A percentile compares a stretch with the other conserved stretches of the same genome.
These are phyloP conservation scores for Umimayanthus chanpuru DNA, from an alignment of 92 coral and sea anemone genomes.

Conservation along the genomic window DNA sequence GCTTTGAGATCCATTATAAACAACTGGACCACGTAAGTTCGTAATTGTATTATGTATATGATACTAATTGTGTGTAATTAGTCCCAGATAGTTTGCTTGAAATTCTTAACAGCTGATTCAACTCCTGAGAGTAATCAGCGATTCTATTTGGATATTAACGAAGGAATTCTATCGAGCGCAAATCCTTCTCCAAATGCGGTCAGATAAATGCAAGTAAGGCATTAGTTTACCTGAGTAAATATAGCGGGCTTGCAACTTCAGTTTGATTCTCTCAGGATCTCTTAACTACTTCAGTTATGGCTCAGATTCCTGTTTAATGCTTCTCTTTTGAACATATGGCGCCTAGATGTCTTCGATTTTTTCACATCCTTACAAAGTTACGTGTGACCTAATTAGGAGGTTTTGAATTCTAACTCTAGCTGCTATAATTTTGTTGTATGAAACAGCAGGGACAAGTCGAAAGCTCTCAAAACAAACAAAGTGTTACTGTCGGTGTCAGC, in stretches of 20 bases:
- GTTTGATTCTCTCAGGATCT: not conserved
- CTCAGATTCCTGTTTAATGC: not conserved
- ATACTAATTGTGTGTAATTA: constrained; percentile 31
- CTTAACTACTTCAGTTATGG: not conserved
- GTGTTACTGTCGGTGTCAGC: not conserved
- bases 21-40: not conserved
- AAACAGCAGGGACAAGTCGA: not conserved
- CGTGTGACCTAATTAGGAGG: not conserved
- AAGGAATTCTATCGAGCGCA: constrained; percentile 1
- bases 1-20: constrained; percentile 4
- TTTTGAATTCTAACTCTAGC: not conserved
- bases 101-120: not conserved
- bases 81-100: constrained; percentile 3
- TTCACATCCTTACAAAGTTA: not conserved
- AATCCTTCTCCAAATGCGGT: constrained; percentile 35
- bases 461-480: constrained; percentile 12
- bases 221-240: not conserved
- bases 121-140: not conserved
- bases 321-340: constrained; percentile 41
- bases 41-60: constrained; percentile 23
- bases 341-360: constrained; percentile 20
- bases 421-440: not conserved
- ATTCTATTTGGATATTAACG: constrained; percentile 1
- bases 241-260: not conserved
- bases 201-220: not conserved